Evolutionary conservation across 2,113 vertebrate species (phyloP).

Genomic region (Peromyscus polionotus): DNA sequence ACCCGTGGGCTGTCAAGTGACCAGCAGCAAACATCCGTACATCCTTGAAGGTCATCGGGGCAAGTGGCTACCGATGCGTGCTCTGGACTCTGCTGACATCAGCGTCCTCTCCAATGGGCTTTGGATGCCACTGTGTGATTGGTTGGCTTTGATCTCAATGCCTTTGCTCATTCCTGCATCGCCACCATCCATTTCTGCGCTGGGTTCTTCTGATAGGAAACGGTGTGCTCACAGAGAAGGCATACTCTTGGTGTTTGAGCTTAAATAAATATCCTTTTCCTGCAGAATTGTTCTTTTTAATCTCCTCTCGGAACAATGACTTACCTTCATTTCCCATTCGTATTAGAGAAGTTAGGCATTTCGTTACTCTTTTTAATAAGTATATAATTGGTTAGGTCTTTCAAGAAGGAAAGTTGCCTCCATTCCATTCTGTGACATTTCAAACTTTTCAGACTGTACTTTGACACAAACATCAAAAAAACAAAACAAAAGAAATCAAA

Average conservation of each 20-base stretch:
- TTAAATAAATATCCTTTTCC: conserved; percentile 30
- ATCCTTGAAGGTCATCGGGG: not conserved
- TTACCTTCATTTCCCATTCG: not conserved
- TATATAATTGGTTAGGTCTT: not conserved
- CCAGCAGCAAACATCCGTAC: not conserved
- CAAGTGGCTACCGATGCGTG: not conserved
- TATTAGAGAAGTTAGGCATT: not conserved
- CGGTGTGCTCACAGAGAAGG: not conserved
- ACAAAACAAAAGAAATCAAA: not conserved
- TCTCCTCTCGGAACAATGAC: not conserved
- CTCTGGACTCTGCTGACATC: not conserved
- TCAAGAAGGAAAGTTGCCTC: not conserved
- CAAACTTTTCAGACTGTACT: not conserved
- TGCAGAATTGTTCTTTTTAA: not conserved
- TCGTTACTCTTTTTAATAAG: not conserved
- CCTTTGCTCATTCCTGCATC: not conserved
- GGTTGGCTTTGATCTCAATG: conserved; percentile 31
- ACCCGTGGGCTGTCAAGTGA: not conserved
- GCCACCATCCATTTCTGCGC: not conserved
- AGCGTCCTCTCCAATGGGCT: conserved; percentile 47
- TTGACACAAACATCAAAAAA: not conserved
- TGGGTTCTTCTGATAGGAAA: conserved; percentile 17
- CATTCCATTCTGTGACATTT: not conserved
- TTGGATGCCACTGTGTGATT: not conserved
- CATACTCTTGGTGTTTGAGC: not conserved